A percentile compares a stretch with the other conserved stretches of the same genome.
Evolutionary conservation across 2,797 vertebrate genomes (phyloP).

Genomic region (Podarcis lilfordi): DNA sequence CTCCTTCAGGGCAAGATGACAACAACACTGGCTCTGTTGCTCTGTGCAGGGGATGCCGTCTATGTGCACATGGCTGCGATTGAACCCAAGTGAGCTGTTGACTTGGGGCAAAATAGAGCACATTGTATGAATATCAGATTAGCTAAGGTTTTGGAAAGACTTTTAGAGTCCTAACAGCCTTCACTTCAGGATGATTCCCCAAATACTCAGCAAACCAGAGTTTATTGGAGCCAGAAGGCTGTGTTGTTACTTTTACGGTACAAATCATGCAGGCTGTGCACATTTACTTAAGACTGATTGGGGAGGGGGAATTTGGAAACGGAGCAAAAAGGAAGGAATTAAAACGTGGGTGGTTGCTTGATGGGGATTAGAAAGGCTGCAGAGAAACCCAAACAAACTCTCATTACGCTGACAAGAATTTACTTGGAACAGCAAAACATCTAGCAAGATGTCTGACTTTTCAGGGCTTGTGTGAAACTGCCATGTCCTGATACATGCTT

Average conservation of each 20-base stretch:
- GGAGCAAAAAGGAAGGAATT: background rate
- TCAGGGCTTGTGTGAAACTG: background rate
- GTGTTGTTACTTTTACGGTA: background rate
- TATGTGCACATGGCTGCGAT: background rate
- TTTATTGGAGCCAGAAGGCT: constrained; percentile 30
- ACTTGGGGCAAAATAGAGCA: background rate
- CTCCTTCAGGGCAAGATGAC: background rate
- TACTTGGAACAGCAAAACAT: background rate
- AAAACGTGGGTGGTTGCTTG: constrained; percentile 6
- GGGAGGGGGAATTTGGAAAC: background rate
- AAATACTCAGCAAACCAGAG: background rate
- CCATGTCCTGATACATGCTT: background rate
- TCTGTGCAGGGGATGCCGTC: background rate
- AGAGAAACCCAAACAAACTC: background rate
- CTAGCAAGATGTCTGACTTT: background rate
- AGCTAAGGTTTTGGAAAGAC: constrained; percentile 14
- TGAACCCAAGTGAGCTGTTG: constrained; percentile 1
- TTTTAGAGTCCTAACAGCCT: constrained; percentile 2
- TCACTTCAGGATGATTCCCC: background rate
- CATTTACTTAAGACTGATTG: constrained; percentile 35
- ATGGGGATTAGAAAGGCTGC: background rate
- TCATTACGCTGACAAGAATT: background rate
- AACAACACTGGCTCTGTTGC: background rate
- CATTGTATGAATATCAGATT: constrained; percentile 6
- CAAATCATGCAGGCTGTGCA: constrained; percentile 49